These are phyloP conservation scores for Cavia aperea DNA, from an alignment of 2,113 vertebrate genomes.

Conservation along the genomic window DNA sequence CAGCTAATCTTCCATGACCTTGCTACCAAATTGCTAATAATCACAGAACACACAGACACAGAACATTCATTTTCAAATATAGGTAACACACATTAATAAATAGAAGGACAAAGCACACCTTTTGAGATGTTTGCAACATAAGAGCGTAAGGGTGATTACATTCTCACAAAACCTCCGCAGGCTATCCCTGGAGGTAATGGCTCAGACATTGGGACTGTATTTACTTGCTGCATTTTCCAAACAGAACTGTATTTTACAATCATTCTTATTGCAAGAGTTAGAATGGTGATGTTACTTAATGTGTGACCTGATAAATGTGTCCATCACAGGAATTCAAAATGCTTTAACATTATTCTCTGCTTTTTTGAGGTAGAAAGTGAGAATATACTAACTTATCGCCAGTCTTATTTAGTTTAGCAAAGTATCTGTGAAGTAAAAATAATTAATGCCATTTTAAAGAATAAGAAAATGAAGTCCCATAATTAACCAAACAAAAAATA, in stretches of 20 bases:
- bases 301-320: background rate
- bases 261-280: background rate
- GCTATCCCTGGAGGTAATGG: background rate
- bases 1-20: constrained; percentile 57
- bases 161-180: background rate
- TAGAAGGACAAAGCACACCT: background rate
- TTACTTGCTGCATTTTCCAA: background rate
- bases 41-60: constrained; percentile 23
- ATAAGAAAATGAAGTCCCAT: background rate
- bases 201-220: background rate
- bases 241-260: background rate
- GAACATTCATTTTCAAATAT: constrained; percentile 42
- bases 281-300: background rate
- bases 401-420: background rate
- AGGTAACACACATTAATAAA: constrained; percentile 51
- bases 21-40: constrained; percentile 20
- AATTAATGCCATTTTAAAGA: background rate
- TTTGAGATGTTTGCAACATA: constrained; percentile 15
- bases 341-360: background rate
- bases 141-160: background rate
- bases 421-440: background rate
- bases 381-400: background rate
- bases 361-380: background rate
- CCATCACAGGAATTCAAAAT: background rate
- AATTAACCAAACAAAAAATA: background rate